Conservation (phyloP, 2,888 invertebrate genomes). For the Xestia c-nigrum region DNA sequence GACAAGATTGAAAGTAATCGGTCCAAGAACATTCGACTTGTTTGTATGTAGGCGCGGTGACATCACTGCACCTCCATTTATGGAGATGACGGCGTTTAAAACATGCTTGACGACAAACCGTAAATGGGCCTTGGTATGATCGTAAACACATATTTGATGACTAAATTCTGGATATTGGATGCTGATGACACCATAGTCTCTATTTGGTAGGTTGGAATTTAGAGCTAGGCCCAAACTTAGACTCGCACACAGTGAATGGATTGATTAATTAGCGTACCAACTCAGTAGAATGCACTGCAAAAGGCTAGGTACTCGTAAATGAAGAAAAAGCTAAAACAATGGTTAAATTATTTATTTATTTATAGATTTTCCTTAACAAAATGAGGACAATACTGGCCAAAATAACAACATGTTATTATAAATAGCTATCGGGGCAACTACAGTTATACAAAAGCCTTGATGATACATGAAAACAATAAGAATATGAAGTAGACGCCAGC, state of each 20-base stretch:
- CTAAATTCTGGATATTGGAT: constrained; percentile 12
- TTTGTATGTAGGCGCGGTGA: constrained; percentile 67
- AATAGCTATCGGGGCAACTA: not conserved
- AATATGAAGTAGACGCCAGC: constrained; percentile 21
- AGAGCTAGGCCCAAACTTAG: not conserved
- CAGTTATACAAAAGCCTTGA: not conserved
- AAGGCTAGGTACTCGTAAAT: not conserved
- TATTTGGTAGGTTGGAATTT: not conserved
- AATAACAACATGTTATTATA: constrained; percentile 2
- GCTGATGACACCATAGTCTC: not conserved
- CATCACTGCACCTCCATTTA: constrained; percentile 69
- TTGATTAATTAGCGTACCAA: not conserved
- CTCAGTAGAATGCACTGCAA: not conserved
- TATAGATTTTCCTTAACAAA: constrained; percentile 34
- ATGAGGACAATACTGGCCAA: constrained; percentile 36
- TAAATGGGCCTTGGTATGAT: constrained; percentile 52
- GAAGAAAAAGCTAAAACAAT: not conserved
- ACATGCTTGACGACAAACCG: constrained; percentile 52
- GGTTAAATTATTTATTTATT: not conserved
- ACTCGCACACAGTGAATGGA: not conserved
- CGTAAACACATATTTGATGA: constrained; percentile 3
- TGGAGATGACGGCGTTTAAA: constrained; percentile 63
- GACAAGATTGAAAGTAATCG: constrained; percentile 63
- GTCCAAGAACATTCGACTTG: constrained; percentile 63
- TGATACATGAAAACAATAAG: constrained; percentile 26